Percentiles rank a stretch among this genome's conserved stretches.
Evolutionary conservation across 2,113 vertebrate genomes (phyloP).

Genomic region (human (Homo sapiens)): DNA sequence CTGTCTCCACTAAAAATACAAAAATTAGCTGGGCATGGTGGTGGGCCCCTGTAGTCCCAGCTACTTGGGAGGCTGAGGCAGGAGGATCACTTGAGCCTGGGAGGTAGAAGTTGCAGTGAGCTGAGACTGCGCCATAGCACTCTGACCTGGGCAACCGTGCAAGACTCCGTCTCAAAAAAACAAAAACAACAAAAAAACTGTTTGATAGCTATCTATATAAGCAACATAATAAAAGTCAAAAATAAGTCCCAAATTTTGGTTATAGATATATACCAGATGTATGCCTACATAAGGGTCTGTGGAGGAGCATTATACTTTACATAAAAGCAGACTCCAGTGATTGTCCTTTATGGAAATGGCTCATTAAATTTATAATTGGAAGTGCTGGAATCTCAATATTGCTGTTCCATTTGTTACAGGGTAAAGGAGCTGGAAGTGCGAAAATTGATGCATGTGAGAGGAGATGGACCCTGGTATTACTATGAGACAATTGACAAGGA

Average conservation of each 20-base stretch:
- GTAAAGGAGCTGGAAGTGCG: slow-evolving; percentile 86
- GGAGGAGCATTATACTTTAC: not conserved
- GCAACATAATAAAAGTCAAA: not conserved
- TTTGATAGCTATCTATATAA: not conserved
- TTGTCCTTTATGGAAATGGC: not conserved
- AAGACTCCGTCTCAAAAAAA: too few species aligned
- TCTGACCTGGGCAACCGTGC: too few species aligned
- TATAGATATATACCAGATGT: not conserved
- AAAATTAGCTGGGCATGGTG: too few species aligned
- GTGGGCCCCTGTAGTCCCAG: too few species aligned
- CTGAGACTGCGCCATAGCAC: too few species aligned
- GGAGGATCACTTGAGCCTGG: too few species aligned
- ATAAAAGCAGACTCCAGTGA: not conserved
- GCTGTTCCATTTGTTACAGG: slow-evolving; percentile 79
- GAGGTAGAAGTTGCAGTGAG: too few species aligned
- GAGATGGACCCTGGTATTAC: slow-evolving; percentile 95
- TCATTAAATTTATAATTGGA: not conserved
- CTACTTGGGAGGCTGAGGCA: too few species aligned
- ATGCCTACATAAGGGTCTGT: not conserved
- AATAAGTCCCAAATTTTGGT: not conserved
- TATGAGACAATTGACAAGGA: slow-evolving; percentile 85
- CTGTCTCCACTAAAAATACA: too few species aligned
- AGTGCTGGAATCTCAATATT: not conserved
- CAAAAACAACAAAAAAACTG: not conserved
- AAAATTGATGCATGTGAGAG: slow-evolving; percentile 89